These are phyloP conservation scores for Saturnia japonica DNA, from an alignment of 2,888 invertebrate genomes.

Conservation along the genomic window DNA sequence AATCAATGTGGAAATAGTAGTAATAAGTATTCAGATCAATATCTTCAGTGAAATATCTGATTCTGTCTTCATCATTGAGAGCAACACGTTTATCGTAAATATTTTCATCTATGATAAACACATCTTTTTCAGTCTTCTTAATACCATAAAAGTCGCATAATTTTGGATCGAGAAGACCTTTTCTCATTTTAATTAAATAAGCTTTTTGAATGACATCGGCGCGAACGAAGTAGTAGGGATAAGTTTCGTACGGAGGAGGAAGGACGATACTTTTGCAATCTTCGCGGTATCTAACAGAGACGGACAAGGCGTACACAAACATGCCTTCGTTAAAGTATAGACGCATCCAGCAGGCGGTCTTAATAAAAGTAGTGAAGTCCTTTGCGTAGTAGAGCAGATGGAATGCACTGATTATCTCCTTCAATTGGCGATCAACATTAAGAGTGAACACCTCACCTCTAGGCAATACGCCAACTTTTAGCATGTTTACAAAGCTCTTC, in stretches of 20 bases:
- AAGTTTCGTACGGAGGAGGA: slow-evolving; percentile 82
- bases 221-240: slow-evolving; percentile 86
- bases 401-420: slow-evolving; percentile 77
- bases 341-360: slow-evolving; percentile 79
- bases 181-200: slow-evolving; percentile 77
- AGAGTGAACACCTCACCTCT: slow-evolving; percentile 78
- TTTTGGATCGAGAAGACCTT: slow-evolving; percentile 68
- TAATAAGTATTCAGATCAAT: slow-evolving; percentile 84
- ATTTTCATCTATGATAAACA: slow-evolving; percentile 85
- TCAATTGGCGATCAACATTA: slow-evolving; percentile 72
- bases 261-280: slow-evolving; percentile 77
- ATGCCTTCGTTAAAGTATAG: slow-evolving; percentile 79
- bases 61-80: slow-evolving; percentile 78
- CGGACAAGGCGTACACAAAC: slow-evolving; percentile 80
- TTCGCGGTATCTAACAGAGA: slow-evolving; percentile 76
- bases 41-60: slow-evolving; percentile 86
- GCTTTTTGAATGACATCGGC: slow-evolving; percentile 84
- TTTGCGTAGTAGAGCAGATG: slow-evolving; percentile 79
- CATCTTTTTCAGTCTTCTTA: slow-evolving; percentile 72
- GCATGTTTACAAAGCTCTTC: slow-evolving; percentile 78
- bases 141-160: slow-evolving; percentile 79
- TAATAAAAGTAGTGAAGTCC: slow-evolving; percentile 75
- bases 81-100: slow-evolving; percentile 81
- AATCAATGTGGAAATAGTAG: slow-evolving; percentile 82
- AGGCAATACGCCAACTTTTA: slow-evolving; percentile 81